These are phyloP conservation scores for Meteorus cinctellus DNA, from an alignment of 2,888 invertebrate species.

Conservation along the genomic window DNA sequence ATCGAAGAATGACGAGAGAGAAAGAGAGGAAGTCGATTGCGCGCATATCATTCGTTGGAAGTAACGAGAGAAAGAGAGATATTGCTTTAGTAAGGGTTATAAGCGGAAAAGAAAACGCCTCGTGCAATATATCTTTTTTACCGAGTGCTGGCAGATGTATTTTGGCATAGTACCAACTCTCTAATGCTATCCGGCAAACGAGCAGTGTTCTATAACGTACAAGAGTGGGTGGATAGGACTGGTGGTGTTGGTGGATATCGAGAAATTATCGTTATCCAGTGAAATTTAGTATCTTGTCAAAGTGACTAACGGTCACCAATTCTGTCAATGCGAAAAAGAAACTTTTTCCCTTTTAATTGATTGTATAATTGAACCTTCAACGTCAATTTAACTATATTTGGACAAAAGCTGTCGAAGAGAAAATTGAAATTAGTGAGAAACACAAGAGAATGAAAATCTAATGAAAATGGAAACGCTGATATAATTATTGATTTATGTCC, in stretches of 20 bases:
- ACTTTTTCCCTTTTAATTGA: too few relatives aligned
- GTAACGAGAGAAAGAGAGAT: constrained; percentile 7
- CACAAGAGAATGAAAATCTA: not conserved
- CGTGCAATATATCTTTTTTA: constrained; percentile 35
- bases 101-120: constrained; percentile 15
- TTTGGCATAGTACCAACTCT: constrained; percentile 65
- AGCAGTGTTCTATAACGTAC: constrained; percentile 44
- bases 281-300: constrained; percentile 55
- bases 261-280: constrained; percentile 60
- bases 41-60: constrained; percentile 3
- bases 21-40: not conserved
- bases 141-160: constrained; percentile 63
- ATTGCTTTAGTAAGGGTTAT: constrained; percentile 10
- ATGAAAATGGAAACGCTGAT: not conserved
- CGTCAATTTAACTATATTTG: too few relatives aligned
- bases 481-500: too few relatives aligned
- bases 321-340: not conserved
- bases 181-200: constrained; percentile 66
- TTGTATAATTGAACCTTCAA: too few relatives aligned
- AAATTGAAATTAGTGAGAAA: too few relatives aligned
- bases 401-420: too few relatives aligned
- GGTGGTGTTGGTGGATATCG: constrained; percentile 49
- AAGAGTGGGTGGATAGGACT: constrained; percentile 49
- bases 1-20: constrained; percentile 6
- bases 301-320: constrained; percentile 5